Evolutionary conservation across 2,113 vertebrate genomes (phyloP).

Genomic region (Bufo bufo): DNA sequence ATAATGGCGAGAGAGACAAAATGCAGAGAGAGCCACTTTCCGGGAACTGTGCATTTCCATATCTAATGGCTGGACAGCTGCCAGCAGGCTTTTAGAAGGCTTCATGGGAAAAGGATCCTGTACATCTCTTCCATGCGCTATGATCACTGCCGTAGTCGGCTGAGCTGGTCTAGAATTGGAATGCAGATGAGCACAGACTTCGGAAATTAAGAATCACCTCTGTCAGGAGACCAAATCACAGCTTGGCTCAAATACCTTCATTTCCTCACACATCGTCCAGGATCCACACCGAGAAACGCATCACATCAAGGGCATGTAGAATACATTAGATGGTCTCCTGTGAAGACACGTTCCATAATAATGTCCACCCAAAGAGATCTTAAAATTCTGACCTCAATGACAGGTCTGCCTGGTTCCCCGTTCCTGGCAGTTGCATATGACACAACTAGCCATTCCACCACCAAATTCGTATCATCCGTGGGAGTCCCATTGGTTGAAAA

Average conservation of each 20-base stretch:
- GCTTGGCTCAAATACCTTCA: neutral
- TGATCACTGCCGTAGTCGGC: slow-evolving; percentile 34
- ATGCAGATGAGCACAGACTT: slow-evolving; percentile 29
- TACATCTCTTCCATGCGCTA: slow-evolving; percentile 26
- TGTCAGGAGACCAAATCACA: neutral
- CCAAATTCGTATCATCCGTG: too few species aligned
- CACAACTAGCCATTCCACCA: too few species aligned
- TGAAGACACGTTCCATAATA: too few species aligned
- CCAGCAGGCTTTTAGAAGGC: slow-evolving; percentile 50
- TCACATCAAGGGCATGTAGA: neutral
- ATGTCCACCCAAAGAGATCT: neutral
- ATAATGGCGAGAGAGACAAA: slow-evolving; percentile 45
- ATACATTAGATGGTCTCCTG: neutral
- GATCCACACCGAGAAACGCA: neutral
- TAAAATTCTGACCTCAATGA: neutral
- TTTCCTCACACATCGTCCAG: neutral
- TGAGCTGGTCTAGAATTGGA: slow-evolving; percentile 28
- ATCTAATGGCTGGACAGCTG: slow-evolving; percentile 53
- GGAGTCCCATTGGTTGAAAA: neutral
- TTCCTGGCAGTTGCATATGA: too few species aligned
- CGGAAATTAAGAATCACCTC: slow-evolving; percentile 6
- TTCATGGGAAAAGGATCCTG: slow-evolving; percentile 51
- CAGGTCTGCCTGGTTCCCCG: neutral
- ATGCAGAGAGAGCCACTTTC: slow-evolving; percentile 15
- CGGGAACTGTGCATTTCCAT: slow-evolving; percentile 57